Percentiles rank a stretch among this genome's conserved stretches.
Conservation (phyloP, 2,888 invertebrate species). For the Chloroclystis v-ata region DNA sequence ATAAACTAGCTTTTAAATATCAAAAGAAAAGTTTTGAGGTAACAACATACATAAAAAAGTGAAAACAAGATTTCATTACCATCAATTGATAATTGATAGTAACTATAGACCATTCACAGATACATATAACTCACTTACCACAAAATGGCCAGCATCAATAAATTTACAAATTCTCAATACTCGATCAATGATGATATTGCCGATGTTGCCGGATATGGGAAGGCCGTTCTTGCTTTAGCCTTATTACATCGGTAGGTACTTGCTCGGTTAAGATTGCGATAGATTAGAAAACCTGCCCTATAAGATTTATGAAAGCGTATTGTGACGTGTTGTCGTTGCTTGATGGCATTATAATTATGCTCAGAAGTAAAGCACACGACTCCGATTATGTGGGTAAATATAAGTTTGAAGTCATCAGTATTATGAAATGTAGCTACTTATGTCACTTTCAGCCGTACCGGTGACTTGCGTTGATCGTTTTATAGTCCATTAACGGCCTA, state of each 20-base stretch:
- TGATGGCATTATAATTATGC: conserved; percentile 19
- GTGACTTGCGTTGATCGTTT: no score
- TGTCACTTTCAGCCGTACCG: background rate
- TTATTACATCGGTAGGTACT: background rate
- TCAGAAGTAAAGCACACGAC: conserved; percentile 19
- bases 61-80: no score
- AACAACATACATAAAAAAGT: no score
- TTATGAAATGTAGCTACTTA: background rate
- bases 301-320: conserved; percentile 35
- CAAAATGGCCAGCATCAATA: no score
- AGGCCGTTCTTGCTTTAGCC: background rate
- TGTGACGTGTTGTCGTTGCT: conserved; percentile 21
- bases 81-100: no score
- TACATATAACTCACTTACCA: no score
- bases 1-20: no score
- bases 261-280: background rate
- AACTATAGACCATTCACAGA: no score
- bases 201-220: background rate
- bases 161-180: background rate
- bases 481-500: no score
- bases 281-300: conserved; percentile 20
- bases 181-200: background rate
- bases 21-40: no score
- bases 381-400: conserved; percentile 12
- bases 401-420: conserved; percentile 4